Evolutionary conservation across 2,113 vertebrate genomes (phyloP).

Genomic region (Corythoichthys haematopterus): DNA sequence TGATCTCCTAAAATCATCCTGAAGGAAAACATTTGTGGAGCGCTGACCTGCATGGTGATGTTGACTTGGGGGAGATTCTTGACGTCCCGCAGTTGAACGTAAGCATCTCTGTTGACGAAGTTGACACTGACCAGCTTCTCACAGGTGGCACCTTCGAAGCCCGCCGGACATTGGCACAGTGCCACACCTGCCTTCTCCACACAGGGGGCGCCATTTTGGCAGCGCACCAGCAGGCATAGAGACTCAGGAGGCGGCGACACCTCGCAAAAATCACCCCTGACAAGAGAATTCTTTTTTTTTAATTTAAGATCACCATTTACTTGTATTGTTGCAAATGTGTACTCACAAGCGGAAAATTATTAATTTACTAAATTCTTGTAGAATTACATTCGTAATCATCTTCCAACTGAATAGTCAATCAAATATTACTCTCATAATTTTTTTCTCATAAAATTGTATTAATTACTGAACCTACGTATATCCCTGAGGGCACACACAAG

Average conservation of each 20-base stretch:
- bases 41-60: constrained; percentile 88
- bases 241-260: constrained; percentile 55
- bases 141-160: constrained; percentile 85
- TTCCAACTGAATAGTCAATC: no score
- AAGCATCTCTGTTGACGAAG: constrained; percentile 90
- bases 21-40: background rate
- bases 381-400: no score
- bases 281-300: background rate
- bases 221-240: constrained; percentile 77
- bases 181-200: constrained; percentile 69
- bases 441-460: no score
- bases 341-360: no score
- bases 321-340: no score
- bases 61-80: constrained; percentile 94
- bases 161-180: constrained; percentile 84
- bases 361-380: no score
- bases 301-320: background rate
- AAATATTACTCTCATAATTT: no score
- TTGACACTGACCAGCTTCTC: constrained; percentile 94
- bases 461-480: constrained; percentile 75
- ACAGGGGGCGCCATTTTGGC: constrained; percentile 86
- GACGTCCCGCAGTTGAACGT: constrained; percentile 88
- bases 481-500: constrained; percentile 80
- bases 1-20: no score
- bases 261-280: constrained; percentile 88